Evolutionary conservation across 2,797 vertebrate genomes (phyloP), one percentile per base, ranked within the genome.

Genomic region (Carcharodon carcharias): DNA sequence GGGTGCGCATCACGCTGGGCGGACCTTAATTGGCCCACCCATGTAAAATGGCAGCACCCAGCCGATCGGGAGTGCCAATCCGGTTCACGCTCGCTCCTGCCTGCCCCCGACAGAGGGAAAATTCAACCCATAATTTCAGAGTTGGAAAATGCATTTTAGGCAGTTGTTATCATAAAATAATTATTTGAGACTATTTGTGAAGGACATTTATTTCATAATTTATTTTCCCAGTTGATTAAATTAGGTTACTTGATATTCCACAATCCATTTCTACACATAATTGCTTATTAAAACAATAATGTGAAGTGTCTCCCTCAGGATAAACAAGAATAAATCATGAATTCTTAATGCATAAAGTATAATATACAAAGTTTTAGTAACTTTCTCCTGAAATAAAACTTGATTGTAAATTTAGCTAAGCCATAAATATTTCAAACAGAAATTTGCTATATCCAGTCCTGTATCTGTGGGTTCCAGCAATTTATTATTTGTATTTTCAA

Each of bases 161-260:
- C 35, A 54, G 67, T 56, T 56, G 69, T 21, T 56, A 69, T 58
- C 54, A 77, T 95, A 95, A 95, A 95, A 95, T 95, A 95, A 77
- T 77, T 56, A 77, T 77, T 95, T 77, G 40, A 73, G 28, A 95
- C 69, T 95, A 50, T 95, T 95, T 73, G 94, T 95, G 67, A 95
- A 95, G 69, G 94, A 95, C 94, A 95, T 95, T 95, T 73, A 69
- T 95, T 95, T 56, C 94, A 77, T 77, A 95, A 95, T 77, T 95
- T 95, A 95, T 77, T 73, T 95, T 95, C 69, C 94, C 94, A 95
- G 50, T 26, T 95, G 94, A 95, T 95, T 95, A 95, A 95, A 95
- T 95, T 95, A 71, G 26, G 94, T 56, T 77, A 56, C 40, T 95
- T 95, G 93, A 95, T 95, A 77, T 95, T 95, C 94, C 45, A n/a